Base-by-base conservation (phyloP, 2,888 invertebrate species). In the Eutolmus rufibarbis region DNA sequence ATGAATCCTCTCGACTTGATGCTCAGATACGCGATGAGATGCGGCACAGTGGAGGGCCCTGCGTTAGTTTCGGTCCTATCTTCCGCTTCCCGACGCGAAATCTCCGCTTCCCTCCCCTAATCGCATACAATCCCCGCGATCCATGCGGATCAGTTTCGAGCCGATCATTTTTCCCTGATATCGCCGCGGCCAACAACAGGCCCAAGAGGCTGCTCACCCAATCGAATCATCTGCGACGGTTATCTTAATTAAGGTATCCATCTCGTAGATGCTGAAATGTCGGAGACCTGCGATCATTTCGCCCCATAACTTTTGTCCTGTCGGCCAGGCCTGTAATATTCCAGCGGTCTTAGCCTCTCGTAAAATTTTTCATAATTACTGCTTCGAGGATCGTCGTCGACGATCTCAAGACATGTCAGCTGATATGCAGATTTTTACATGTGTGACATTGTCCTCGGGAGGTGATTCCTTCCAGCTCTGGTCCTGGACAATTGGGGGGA, bases 221-320 rank as follows among this genome's bases (percentile, higher is more conserved):
- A 82, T 82, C 82, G 82, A 57, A 82, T 82, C 82, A 82, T 34
- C 66, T 57, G 56, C 34, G 82, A 82, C 82, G 82, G 82, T 82
- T 82, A 82, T 82, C 82, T 82, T 82, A 82, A 82, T 82, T 82
- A 82, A 82, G 82, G 82, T 82, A 82, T 82, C 82, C 82, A 82
- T 82, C 82, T 66, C 57, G 56, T 82, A 82, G 82, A 82, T 74
- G 51, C 74, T 51, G 56, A 81, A 87, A 87, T 40, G 43, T 74
- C 74, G 8, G 56, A 43, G 56, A 43, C 28, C 40, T 19, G 40
- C 40, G 31, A 40, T 86, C 28, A 77, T 86, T 86, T 51, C 28
- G 57, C 57, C n/a, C 66, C 87, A 87, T 87, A 79, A 87, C 57
- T 87, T 87, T 87, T 79, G 77, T 78, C 87, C 81, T 87, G 76